Conservation (phyloP, 2,113 vertebrate species). For the mouse (Mus musculus) region GRCm39 chr16:55009501-55010000, state of each 20-base stretch:
- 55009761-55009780: background rate
- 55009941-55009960: background rate
- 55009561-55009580: background rate
- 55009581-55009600: background rate
- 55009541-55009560: background rate
- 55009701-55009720: background rate
- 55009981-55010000: background rate
- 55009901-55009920: background rate
- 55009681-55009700: background rate
- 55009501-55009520: background rate
- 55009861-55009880: background rate
- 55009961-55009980: background rate
- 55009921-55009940: background rate
- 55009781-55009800: background rate
- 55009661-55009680: background rate
- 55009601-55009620: background rate
- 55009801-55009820: background rate
- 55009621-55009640: background rate
- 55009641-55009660: background rate
- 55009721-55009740: background rate
- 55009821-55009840: background rate
- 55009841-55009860: background rate
- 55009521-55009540: background rate
- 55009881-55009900: slow-evolving; percentile 10
- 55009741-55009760: background rate